These are phyloP conservation scores for Nothura maculosa DNA, from an alignment of 2,797 vertebrate species.

Conservation along the genomic window DNA sequence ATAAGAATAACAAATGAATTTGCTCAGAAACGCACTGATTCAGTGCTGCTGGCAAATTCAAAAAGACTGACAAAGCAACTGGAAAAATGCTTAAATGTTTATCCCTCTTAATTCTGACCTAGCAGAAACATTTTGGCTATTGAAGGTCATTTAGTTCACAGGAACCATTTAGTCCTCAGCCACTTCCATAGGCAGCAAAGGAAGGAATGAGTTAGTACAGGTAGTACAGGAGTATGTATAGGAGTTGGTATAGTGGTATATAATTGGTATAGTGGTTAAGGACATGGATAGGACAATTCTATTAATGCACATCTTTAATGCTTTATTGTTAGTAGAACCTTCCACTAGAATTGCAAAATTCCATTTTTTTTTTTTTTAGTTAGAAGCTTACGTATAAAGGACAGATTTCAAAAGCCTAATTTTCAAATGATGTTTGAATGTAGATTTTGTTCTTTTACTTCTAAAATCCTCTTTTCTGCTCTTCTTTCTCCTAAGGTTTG, in stretches of 20 bases:
- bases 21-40: not conserved
- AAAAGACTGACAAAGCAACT: not conserved
- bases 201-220: not conserved
- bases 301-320: not conserved
- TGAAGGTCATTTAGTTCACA: not conserved
- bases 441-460: not conserved
- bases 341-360: not conserved
- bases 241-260: too few relatives aligned
- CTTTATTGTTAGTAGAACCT: not conserved
- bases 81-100: not conserved
- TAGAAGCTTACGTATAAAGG: not conserved
- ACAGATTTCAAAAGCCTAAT: not conserved
- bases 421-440: not conserved
- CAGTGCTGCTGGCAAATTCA: not conserved
- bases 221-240: too few relatives aligned
- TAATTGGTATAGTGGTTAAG: not conserved
- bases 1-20: not conserved
- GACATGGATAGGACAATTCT: not conserved
- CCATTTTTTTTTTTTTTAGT: not conserved
- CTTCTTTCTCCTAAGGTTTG: slow-evolving; percentile 6
- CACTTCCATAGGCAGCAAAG: not conserved
- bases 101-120: not conserved
- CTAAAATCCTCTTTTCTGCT: not conserved
- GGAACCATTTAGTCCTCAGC: not conserved
- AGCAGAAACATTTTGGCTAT: not conserved